These are phyloP conservation scores for Leptoteleia sp. DNA, from an alignment of 1,140 invertebrate species.

Conservation along the genomic window DNA sequence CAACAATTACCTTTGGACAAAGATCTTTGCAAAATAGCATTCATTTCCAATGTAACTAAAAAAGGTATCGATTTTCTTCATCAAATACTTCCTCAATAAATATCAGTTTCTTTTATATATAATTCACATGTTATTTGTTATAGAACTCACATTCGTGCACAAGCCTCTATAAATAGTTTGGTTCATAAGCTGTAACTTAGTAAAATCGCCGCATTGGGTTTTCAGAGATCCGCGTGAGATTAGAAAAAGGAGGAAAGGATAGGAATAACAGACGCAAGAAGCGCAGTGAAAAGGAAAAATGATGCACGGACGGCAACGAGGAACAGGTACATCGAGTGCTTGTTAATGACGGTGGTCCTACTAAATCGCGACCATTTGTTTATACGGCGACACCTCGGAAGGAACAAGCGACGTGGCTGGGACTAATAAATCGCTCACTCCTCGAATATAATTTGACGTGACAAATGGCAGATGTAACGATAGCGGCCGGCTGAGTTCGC, in stretches of 20 bases:
- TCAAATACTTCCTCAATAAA: too few relatives aligned
- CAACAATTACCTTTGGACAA: too few relatives aligned
- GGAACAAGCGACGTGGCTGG: constrained; percentile 66
- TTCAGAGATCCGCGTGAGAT: too few relatives aligned
- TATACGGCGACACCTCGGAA: constrained; percentile 70
- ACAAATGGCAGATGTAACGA: constrained; percentile 79
- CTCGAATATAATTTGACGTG: constrained; percentile 78
- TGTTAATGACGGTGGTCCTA: constrained; percentile 73
- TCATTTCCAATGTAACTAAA: too few relatives aligned
- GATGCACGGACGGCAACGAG: constrained; percentile 44
- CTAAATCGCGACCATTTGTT: constrained; percentile 74
- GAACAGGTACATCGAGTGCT: constrained; percentile 61
- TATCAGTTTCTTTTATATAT: too few relatives aligned
- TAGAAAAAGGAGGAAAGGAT: constrained; percentile 3
- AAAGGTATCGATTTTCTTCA: too few relatives aligned
- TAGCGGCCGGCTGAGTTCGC: constrained; percentile 62
- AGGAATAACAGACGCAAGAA: constrained; percentile 16
- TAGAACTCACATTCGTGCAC: too few relatives aligned
- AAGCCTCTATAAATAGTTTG: too few relatives aligned
- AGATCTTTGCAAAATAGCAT: too few relatives aligned
- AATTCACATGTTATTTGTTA: too few relatives aligned
- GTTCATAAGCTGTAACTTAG: too few relatives aligned
- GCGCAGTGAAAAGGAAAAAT: constrained; percentile 44
- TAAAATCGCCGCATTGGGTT: too few relatives aligned
- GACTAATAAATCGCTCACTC: constrained; percentile 73